phyloP scores from a whole-genome alignment of 2,888 invertebrate genomes.

The Abscondita cerata region DNA sequence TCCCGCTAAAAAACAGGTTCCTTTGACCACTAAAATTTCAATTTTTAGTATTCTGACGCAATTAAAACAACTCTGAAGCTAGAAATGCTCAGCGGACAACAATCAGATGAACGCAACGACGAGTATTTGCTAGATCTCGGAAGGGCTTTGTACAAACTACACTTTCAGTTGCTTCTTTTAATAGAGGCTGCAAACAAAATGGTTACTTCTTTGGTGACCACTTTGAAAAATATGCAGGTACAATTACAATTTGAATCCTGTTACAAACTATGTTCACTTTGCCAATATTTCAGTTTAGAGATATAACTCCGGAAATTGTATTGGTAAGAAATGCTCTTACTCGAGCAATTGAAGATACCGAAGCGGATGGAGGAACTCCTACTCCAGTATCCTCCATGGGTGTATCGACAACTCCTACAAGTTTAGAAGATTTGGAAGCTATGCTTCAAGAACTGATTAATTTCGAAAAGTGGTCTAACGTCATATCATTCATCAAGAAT shows the following conservation, averaged over 20 bases:
- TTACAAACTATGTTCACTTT: neutral
- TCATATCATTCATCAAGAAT: constrained; percentile 70
- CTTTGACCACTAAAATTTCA: constrained; percentile 18
- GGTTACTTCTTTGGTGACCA: constrained; percentile 69
- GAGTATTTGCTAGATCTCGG: constrained; percentile 84
- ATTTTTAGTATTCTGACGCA: constrained; percentile 75
- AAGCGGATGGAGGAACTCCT: constrained; percentile 70
- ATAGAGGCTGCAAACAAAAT: constrained; percentile 89
- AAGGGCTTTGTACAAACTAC: constrained; percentile 86
- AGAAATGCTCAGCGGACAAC: constrained; percentile 68
- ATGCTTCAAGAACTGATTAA: constrained; percentile 62
- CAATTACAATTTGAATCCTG: constrained; percentile 22
- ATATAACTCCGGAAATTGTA: constrained; percentile 68
- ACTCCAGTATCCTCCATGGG: constrained; percentile 61
- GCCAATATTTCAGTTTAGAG: constrained; percentile 61
- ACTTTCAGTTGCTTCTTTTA: constrained; percentile 89
- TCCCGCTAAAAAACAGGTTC: too few species aligned
- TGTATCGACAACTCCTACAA: constrained; percentile 54
- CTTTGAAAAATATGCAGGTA: constrained; percentile 66
- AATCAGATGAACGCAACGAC: constrained; percentile 66
- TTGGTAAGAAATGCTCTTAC: constrained; percentile 65
- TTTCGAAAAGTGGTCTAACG: constrained; percentile 73
- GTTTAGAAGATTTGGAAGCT: constrained; percentile 56
- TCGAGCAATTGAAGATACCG: constrained; percentile 68
- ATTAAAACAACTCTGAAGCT: constrained; percentile 83